Evolutionary conservation across 1,140 invertebrate genomes (phyloP).

Genomic region (Pachyrhynchus sulphureomaculatus): DNA sequence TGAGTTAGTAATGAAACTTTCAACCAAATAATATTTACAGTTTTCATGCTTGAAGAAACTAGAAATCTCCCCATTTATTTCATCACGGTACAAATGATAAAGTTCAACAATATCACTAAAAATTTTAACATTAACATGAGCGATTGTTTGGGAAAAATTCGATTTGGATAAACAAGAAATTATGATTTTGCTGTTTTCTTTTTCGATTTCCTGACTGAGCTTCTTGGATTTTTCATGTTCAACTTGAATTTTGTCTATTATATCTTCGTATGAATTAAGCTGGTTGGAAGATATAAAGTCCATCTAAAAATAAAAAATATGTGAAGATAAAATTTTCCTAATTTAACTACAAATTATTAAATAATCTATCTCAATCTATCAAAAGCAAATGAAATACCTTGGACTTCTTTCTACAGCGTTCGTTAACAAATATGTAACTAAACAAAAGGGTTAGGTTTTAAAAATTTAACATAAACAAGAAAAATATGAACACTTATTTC

Average conservation of each 20-base stretch:
- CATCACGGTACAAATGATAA: slow-evolving; percentile 22
- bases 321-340: no score
- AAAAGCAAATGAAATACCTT: no score
- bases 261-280: slow-evolving; percentile 20
- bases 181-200: slow-evolving; percentile 20
- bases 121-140: slow-evolving; percentile 31
- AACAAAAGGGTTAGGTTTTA: no score
- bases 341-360: no score
- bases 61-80: slow-evolving; percentile 10
- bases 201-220: slow-evolving; percentile 20
- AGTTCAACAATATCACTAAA: slow-evolving; percentile 27
- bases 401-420: no score
- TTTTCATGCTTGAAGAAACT: slow-evolving; percentile 14
- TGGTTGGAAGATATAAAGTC: slow-evolving; percentile 21
- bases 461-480: no score
- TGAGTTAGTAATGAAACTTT: slow-evolving; percentile 19
- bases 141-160: slow-evolving; percentile 15
- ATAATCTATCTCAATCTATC: no score
- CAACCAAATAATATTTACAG: slow-evolving; percentile 33
- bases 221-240: slow-evolving; percentile 26
- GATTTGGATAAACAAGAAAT: slow-evolving; percentile 11
- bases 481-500: no score
- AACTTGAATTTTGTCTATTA: slow-evolving; percentile 29
- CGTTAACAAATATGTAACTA: no score
- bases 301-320: slow-evolving; percentile 26